These are phyloP conservation scores for Diceros bicornis DNA, from an alignment of 2,797 vertebrate species.

Conservation along the genomic window DNA sequence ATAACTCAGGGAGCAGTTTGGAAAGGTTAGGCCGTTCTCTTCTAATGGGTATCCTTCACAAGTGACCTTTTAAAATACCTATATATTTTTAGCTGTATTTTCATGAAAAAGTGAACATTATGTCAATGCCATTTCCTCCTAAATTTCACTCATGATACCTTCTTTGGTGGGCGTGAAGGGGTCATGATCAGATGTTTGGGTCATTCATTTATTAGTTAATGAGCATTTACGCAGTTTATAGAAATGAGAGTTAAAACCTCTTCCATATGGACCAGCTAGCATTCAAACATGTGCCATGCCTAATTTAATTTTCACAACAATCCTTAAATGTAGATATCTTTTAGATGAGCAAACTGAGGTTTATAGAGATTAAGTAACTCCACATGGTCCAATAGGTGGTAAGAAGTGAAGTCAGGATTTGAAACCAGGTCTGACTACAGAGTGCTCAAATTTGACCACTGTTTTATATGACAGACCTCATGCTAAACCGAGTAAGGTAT, in stretches of 20 bases:
- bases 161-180: neutral
- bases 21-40: slow-evolving; percentile 21
- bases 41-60: neutral
- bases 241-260: neutral
- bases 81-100: slow-evolving; percentile 9
- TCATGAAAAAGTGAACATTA: slow-evolving; percentile 20
- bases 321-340: neutral
- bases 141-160: neutral
- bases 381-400: neutral
- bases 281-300: neutral
- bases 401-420: neutral
- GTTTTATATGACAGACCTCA: neutral
- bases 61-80: neutral
- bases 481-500: neutral
- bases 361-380: slow-evolving; percentile 6
- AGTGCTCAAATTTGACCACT: neutral
- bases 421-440: neutral
- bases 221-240: neutral
- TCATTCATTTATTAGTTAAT: neutral
- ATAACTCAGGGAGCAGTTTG: neutral
- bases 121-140: neutral
- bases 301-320: slow-evolving; percentile 38
- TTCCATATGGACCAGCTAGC: neutral
- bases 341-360: neutral
- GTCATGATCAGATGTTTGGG: neutral